Base-by-base conservation (phyloP, 1,140 invertebrate genomes). In the Camponotus pennsylvanicus region DNA sequence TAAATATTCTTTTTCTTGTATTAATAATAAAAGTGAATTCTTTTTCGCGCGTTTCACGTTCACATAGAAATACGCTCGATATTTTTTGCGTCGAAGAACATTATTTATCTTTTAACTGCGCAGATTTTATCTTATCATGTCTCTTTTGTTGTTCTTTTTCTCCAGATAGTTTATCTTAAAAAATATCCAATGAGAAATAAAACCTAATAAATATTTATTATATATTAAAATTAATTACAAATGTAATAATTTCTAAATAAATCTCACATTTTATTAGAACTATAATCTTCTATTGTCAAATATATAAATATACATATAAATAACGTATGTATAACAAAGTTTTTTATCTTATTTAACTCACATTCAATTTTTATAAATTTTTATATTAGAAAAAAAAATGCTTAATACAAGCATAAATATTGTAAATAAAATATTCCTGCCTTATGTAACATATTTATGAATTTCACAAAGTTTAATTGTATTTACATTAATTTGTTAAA, bases 91-190 rank as follows among this genome's bases (percentile, higher is more conserved):
- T 15, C 37, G 71, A 57, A 34, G 15, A 27, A 71, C 3, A 71
- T 82, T 69, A 71, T 82, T 69, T 27, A 79, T 69, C 49, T 80
- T 40, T 1, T 15, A 42, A 52, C n/a, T 55, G 45, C 13, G 34
- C 21, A 67, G 27, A 79, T 67, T 67, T 79, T 66, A 79, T 79
- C 42, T 27, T 34, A 78, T 78, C 40, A 45, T 42, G 37, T 76
- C 13, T 42, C 55, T 2, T 37, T 57, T 27, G 59, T 45, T 45
- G n/a, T 6, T 3, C 2, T 45, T 11, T 55, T 37, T 79, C 21
- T 18, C 8, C 0, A 37, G 37, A 6, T 8, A 45, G 34, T 66
- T 78, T 40, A 15, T 13, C 49, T 34, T 37, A 32, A n/a, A 15
- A 70, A 45, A 15, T 13, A 5, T 45, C 27, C 5, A 49, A 40